Evolutionary conservation across 2,888 invertebrate genomes (phyloP), one percentile per base, ranked within the genome.

Genomic region (Lycia hirtaria): DNA sequence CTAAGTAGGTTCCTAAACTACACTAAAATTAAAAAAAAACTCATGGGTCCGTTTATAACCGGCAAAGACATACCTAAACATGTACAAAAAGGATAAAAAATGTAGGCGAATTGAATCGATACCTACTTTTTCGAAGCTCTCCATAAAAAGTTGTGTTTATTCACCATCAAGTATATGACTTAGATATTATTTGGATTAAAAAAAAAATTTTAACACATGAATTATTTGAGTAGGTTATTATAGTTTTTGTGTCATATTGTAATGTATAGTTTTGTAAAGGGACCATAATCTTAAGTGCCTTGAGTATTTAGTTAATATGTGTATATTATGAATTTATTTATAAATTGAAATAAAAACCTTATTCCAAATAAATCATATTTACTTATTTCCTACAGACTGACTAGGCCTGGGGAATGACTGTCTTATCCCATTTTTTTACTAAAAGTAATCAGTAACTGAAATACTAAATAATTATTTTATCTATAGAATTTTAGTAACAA

Each of bases 231-330:
- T n/a, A n/a, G n/a, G 35, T 44, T 22, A 40, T 9, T 50, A 26
- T 43, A 30, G 35, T 37, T 38, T 56, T 50, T 58, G 52, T 58
- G 57, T 58, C 57, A 53, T 58, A 58, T 44, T 52, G 45, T 53
- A 45, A 30, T 45, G 51, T 56, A 51, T 56, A 51, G 43, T 57
- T 57, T 57, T 52, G 57, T 53, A 47, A 58, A 57, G 89, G 91
- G 91, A 90, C 89, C 91, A 91, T 88, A 87, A 81, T 76, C 68
- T 75, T 85, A 87, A 88, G 91, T 91, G 91, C 91, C 91, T 90
- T 90, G 82, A 72, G 78, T 79, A 81, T 83, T 68, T 64, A 66
- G 71, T 69, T 70, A 73, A 62, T 76, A 73, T 83, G 73, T 89
- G 81, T 87, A 87, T 85, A 81, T 76, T 77, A 84, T 77, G 80